A percentile compares a stretch with the other conserved stretches of the same genome.
phyloP scores from a whole-genome alignment of 2,113 vertebrate species.

The Larimichthys polyactis region DNA sequence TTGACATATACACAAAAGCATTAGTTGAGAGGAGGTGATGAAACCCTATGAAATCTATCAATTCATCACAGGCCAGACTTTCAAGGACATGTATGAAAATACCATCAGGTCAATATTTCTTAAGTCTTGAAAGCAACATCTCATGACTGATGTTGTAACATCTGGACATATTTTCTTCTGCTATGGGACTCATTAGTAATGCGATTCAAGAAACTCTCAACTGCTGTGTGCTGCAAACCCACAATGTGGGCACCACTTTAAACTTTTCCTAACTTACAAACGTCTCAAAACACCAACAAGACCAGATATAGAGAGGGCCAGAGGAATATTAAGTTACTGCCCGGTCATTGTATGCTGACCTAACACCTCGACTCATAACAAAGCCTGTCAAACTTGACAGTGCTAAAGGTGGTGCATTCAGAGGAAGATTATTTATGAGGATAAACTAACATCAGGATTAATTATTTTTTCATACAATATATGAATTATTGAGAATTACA shows the following conservation, averaged over 20 bases:
- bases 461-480: slow-evolving; percentile 12
- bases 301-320: slow-evolving; percentile 45
- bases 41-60: slow-evolving; percentile 55
- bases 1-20: slow-evolving; percentile 34
- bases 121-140: slow-evolving; percentile 15
- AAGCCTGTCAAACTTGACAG: slow-evolving; percentile 51
- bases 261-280: slow-evolving; percentile 31
- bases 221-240: background rate
- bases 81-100: slow-evolving; percentile 24
- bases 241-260: slow-evolving; percentile 19
- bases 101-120: slow-evolving; percentile 33
- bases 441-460: slow-evolving; percentile 24
- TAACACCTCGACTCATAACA: slow-evolving; percentile 51
- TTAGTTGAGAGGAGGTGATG: slow-evolving; percentile 50
- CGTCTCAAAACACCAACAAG: slow-evolving; percentile 21
- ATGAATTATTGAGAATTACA: slow-evolving; percentile 17
- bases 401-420: slow-evolving; percentile 45
- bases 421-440: slow-evolving; percentile 44
- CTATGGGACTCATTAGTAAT: slow-evolving; percentile 27
- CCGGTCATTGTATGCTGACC: slow-evolving; percentile 45
- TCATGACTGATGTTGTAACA: slow-evolving; percentile 33
- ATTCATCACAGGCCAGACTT: slow-evolving; percentile 29
- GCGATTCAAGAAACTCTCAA: slow-evolving; percentile 15
- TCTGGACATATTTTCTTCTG: slow-evolving; percentile 37
- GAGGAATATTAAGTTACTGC: slow-evolving; percentile 38